Conservation (phyloP, 1,140 invertebrate genomes). For the Aphelinus certus region DNA sequence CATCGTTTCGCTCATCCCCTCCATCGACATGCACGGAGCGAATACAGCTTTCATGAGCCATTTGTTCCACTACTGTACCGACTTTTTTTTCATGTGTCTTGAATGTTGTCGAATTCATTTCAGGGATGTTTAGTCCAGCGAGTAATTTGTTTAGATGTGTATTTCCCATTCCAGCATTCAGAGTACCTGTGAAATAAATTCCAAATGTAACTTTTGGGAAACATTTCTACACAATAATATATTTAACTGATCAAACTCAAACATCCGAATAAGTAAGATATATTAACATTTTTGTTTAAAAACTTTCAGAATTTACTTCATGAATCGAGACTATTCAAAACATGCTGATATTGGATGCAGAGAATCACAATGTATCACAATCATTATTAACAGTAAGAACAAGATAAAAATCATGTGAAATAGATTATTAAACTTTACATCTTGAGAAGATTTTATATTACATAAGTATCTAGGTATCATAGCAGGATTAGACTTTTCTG, state of each 20-base stretch:
- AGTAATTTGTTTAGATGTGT: slow-evolving; percentile 40
- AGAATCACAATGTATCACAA: too few relatives aligned
- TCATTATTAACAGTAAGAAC: too few relatives aligned
- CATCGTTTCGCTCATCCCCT: too few relatives aligned
- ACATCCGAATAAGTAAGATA: not conserved
- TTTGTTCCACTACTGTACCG: slow-evolving; percentile 26
- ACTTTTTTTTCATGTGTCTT: slow-evolving; percentile 39
- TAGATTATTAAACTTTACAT: too few relatives aligned
- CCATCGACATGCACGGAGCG: too few relatives aligned
- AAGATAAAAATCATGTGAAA: too few relatives aligned
- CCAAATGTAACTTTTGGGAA: too few relatives aligned
- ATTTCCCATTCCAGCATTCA: slow-evolving; percentile 34
- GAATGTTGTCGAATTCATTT: slow-evolving; percentile 26
- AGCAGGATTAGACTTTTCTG: not conserved
- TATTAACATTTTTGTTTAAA: slow-evolving; percentile 10
- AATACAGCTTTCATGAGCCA: slow-evolving; percentile 37
- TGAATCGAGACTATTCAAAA: too few relatives aligned
- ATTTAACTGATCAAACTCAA: not conserved
- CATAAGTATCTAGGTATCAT: not conserved
- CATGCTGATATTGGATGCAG: too few relatives aligned
- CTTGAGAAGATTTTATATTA: too few relatives aligned
- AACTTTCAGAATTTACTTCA: too few relatives aligned
- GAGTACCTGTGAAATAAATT: slow-evolving; percentile 19
- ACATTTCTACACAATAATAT: not conserved
- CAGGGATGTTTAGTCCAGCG: slow-evolving; percentile 20